Evolutionary conservation across 2,113 vertebrate genomes (phyloP).

Genomic region (Anoura caudifer): DNA sequence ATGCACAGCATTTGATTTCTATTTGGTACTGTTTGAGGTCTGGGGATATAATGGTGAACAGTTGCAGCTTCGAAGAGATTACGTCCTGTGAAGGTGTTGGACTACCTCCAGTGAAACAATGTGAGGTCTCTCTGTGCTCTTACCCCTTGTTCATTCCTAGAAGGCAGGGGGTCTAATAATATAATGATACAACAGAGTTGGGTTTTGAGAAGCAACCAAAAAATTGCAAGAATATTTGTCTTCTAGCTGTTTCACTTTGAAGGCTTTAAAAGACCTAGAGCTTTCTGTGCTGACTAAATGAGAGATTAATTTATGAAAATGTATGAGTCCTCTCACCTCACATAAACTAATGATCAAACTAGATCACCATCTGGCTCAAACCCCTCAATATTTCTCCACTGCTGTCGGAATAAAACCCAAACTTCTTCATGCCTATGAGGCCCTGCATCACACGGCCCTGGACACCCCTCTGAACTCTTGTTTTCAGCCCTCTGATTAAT

Average conservation of each 20-base stretch:
- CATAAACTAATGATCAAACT: not conserved
- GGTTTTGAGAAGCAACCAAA: not conserved
- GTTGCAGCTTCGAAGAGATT: not conserved
- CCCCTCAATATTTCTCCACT: not conserved
- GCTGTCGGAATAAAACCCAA: not conserved
- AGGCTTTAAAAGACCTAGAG: not conserved
- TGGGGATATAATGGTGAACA: not conserved
- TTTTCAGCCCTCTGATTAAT: not conserved
- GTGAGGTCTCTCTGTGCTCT: not conserved
- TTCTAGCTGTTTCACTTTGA: not conserved
- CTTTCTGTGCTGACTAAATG: not conserved
- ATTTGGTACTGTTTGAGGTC: not conserved
- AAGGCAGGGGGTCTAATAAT: not conserved
- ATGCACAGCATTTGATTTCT: not conserved
- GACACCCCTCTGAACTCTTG: not conserved
- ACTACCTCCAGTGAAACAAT: not conserved
- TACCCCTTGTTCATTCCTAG: accelerated
- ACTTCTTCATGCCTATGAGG: not conserved
- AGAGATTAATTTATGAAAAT: not conserved
- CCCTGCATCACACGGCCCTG: too few relatives aligned
- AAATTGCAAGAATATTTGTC: not conserved
- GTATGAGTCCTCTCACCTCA: not conserved
- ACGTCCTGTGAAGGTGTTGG: not conserved
- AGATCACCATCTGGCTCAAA: not conserved
- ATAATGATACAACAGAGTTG: not conserved